Evolutionary conservation across 2,888 invertebrate genomes (phyloP).

Genomic region (Eupsilia transversa): DNA sequence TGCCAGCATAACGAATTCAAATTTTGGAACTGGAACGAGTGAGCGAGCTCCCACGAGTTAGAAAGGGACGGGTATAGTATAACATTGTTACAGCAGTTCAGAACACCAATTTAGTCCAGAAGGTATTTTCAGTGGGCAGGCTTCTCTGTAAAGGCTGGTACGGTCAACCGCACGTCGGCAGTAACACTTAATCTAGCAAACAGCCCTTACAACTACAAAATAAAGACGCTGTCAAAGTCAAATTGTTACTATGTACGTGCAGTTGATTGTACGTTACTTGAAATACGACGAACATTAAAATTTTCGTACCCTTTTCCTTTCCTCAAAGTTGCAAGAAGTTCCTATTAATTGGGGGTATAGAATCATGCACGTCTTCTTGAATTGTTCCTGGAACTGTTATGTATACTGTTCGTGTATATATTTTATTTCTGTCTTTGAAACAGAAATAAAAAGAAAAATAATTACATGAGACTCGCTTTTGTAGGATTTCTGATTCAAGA

Average conservation of each 20-base stretch:
- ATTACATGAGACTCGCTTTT: neutral
- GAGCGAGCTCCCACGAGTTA: conserved; percentile 33
- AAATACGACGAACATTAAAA: conserved; percentile 22
- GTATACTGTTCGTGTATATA: conserved; percentile 1
- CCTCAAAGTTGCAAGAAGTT: conserved; percentile 35
- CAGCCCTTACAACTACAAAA: neutral
- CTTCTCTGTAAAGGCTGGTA: conserved; percentile 53
- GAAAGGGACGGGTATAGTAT: conserved; percentile 45
- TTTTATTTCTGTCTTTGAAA: too few relatives aligned
- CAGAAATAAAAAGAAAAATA: neutral
- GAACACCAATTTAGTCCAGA: conserved; percentile 61
- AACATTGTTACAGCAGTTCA: conserved; percentile 63
- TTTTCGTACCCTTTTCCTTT: conserved; percentile 38
- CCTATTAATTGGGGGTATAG: conserved; percentile 32
- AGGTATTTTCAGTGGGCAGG: conserved; percentile 50
- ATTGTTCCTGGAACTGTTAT: neutral
- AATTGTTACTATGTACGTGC: neutral
- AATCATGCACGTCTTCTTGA: conserved; percentile 10
- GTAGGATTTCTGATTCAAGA: neutral
- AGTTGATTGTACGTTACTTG: conserved; percentile 8
- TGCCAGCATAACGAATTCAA: conserved; percentile 25
- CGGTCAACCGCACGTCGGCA: neutral
- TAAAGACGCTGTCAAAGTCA: neutral
- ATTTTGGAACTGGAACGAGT: conserved; percentile 40
- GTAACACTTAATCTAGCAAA: neutral